Percentiles rank a stretch among this genome's conserved stretches.
Conservation (phyloP, 2,797 vertebrate species). For the Eidolon dupreanum region DNA sequence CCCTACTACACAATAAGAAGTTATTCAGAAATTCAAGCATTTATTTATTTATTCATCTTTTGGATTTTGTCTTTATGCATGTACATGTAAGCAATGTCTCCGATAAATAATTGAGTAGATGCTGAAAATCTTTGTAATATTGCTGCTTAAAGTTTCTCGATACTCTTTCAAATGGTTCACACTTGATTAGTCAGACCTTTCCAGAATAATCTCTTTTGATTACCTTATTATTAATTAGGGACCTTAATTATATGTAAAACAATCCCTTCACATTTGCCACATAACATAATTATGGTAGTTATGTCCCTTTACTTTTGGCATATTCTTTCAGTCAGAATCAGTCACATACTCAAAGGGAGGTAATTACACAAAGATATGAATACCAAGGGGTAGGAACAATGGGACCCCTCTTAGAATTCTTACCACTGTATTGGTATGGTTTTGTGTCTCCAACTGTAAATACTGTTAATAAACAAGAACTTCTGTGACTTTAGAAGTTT, state of each 20-base stretch:
- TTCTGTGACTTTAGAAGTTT: neutral
- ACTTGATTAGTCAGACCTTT: neutral
- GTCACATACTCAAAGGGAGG: neutral
- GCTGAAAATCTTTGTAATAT: neutral
- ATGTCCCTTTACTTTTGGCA: neutral
- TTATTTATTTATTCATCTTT: neutral
- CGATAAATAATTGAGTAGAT: neutral
- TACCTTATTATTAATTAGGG: neutral
- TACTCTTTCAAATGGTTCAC: neutral
- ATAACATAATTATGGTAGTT: neutral
- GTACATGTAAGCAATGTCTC: neutral
- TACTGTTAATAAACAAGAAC: neutral
- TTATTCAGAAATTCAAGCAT: conserved; percentile 15
- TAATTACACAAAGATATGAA: neutral
- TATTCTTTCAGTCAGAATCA: neutral
- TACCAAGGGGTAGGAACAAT: neutral
- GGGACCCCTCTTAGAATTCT: neutral
- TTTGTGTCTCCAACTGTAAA: neutral
- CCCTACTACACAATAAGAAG: neutral
- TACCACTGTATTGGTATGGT: neutral
- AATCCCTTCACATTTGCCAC: neutral
- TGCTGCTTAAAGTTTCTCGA: neutral
- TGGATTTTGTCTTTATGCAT: neutral
- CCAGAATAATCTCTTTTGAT: conserved; percentile 10
- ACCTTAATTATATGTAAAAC: neutral